Evolutionary conservation across 2,888 invertebrate genomes (phyloP), one percentile per base, ranked within the genome.

Genomic region (Apodemia zela): DNA sequence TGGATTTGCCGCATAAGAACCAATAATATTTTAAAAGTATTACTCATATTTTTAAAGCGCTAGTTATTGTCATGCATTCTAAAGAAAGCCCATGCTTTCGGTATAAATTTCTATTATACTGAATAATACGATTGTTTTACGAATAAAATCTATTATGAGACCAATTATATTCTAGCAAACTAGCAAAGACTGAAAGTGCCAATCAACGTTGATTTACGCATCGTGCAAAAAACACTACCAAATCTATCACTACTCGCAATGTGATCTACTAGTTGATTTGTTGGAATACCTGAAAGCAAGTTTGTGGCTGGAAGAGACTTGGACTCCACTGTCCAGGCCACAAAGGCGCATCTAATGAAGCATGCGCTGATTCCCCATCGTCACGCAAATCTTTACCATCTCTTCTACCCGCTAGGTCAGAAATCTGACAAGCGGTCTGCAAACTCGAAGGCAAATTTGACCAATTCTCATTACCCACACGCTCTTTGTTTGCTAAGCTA

Each of bases 401-500:
- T 64, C 63, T 59, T 69, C 68, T 17, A 60, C 83, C 63, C 21
- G 63, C 62, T 65, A 63, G 47, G n/a, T 63, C 63, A 58, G 93
- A 93, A 73, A 95, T 94, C 81, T 94, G 94, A 72, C 94, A 95
- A 67, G 94, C 93, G 72, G 84, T 93, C 77, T 94, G 94, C 81
- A 94, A 80, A 68, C 88, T 94, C 72, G 92, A 93, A 64, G 94
- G 94, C 73, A 95, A 80, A 66, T 93, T 93, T 64, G 93, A 93
- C 94, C 95, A 95, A 71, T 86, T 92, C 78, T 93, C 92, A 68
- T 92, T 92, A 45, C 90, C 88, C 72, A 93, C 84, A 71, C 89
- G 82, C 72, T 90, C 92, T 71, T 91, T 89, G 70, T 90, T 89
- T 84, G 89, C 81, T 72, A 92, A 85, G 70, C 86, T 90, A 69